Percentiles rank a stretch among this genome's conserved stretches.
phyloP scores from a whole-genome alignment of 2,888 invertebrate genomes.

The Ferdinandea cuprea region DNA sequence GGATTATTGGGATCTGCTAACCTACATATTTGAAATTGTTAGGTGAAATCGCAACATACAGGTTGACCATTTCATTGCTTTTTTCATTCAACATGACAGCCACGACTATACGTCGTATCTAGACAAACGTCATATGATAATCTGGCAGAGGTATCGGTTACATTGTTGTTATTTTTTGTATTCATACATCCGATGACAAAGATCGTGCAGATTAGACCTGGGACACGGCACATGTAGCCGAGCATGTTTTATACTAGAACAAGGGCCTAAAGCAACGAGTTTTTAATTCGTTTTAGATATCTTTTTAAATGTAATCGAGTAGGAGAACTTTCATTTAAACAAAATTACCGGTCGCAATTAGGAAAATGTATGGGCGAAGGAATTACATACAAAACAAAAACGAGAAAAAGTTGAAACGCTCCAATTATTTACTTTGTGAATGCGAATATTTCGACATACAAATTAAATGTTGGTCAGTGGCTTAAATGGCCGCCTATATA shows the following conservation, averaged over 20 bases:
- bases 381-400: neutral
- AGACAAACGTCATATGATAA: conserved; percentile 61
- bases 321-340: conserved; percentile 40
- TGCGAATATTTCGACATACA: neutral
- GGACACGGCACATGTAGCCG: conserved; percentile 55
- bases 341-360: neutral
- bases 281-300: neutral
- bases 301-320: neutral
- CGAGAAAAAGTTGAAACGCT: conserved; percentile 13
- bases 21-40: conserved; percentile 25
- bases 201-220: conserved; percentile 34
- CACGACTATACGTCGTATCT: conserved; percentile 19
- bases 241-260: conserved; percentile 40
- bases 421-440: conserved; percentile 28
- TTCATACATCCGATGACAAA: conserved; percentile 28
- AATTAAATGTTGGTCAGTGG: neutral
- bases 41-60: conserved; percentile 55
- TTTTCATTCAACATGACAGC: conserved; percentile 34
- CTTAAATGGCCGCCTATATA: neutral
- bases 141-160: conserved; percentile 52
- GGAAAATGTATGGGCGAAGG: too few relatives aligned
- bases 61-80: conserved; percentile 41
- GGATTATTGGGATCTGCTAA: conserved; percentile 7
- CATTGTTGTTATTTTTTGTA: conserved; percentile 14
- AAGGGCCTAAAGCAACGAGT: conserved; percentile 31